Evolutionary conservation across 1,140 invertebrate genomes (phyloP).

Genomic region (Pectinophora gossypiella): DNA sequence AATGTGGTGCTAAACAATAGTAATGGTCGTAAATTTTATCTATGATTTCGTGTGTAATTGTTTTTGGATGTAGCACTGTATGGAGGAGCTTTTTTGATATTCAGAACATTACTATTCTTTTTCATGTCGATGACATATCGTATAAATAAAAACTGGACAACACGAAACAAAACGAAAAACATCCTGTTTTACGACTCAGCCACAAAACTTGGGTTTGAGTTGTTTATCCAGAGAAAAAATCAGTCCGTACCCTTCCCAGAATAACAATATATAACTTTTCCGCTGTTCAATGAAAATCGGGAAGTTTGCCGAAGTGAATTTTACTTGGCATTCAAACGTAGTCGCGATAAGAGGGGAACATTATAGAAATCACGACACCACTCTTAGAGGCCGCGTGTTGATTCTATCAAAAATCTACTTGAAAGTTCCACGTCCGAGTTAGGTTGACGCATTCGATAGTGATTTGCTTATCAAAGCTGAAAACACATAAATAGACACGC

Average conservation of each 20-base stretch:
- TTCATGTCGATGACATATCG: no score
- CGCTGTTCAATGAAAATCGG: conserved; percentile 35
- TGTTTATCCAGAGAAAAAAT: conserved; percentile 26
- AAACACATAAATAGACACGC: no score
- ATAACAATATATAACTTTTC: conserved; percentile 69
- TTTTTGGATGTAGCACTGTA: neutral
- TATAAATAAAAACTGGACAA: no score
- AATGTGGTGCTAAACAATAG: conserved; percentile 34
- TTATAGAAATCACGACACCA: conserved; percentile 62
- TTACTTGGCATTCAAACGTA: conserved; percentile 58
- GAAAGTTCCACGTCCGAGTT: conserved; percentile 33
- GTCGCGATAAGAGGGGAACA: conserved; percentile 55
- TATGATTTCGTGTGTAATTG: conserved; percentile 2
- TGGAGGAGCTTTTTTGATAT: no score
- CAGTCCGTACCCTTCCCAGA: conserved; percentile 36
- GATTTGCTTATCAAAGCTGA: no score
- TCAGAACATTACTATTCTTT: no score
- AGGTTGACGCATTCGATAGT: conserved; percentile 14
- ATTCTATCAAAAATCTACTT: conserved; percentile 70
- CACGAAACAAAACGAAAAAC: no score
- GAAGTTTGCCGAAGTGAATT: conserved; percentile 65
- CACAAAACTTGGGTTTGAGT: no score
- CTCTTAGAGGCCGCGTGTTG: conserved; percentile 54
- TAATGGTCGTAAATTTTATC: conserved; percentile 28
- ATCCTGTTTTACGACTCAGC: no score